phyloP scores from a whole-genome alignment of 2,113 vertebrate genomes.

The Clarias batrachus region DNA sequence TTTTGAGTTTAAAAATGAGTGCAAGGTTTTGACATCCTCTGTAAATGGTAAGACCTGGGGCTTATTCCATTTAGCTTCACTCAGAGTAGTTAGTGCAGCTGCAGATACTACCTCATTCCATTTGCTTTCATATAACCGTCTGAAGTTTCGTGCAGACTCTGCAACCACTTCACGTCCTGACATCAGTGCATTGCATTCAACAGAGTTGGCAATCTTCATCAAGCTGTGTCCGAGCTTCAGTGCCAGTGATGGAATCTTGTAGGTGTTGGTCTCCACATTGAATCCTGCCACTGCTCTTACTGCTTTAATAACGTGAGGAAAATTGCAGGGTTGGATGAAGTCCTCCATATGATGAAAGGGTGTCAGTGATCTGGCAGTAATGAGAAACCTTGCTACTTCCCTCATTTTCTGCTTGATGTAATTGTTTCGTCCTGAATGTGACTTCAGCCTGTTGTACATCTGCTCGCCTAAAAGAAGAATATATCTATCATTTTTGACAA shows the following conservation, averaged over 20 bases:
- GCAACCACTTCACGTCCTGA: conserved; percentile 39
- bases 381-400: too few species aligned
- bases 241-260: conserved; percentile 48
- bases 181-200: conserved; percentile 51
- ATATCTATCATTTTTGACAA: too few species aligned
- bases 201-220: conserved; percentile 50
- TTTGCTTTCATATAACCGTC: conserved; percentile 10
- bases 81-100: background rate
- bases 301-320: conserved; percentile 41
- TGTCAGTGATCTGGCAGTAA: background rate
- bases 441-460: too few species aligned
- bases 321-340: conserved; percentile 48
- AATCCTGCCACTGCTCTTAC: conserved; percentile 50
- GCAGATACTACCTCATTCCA: conserved; percentile 45
- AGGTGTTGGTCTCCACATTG: conserved; percentile 45
- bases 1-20: conserved; percentile 26
- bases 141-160: conserved; percentile 34
- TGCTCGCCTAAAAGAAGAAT: too few species aligned
- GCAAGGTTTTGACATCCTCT: background rate
- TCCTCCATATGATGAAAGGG: conserved; percentile 27
- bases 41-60: conserved; percentile 41
- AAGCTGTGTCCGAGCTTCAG: conserved; percentile 56
- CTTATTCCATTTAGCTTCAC: conserved; percentile 2
- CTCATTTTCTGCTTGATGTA: too few species aligned
- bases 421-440: too few species aligned